Evolutionary conservation across 2,113 vertebrate species (phyloP), one percentile per base, ranked within the genome.

Genomic region (Arothron firmamentum): DNA sequence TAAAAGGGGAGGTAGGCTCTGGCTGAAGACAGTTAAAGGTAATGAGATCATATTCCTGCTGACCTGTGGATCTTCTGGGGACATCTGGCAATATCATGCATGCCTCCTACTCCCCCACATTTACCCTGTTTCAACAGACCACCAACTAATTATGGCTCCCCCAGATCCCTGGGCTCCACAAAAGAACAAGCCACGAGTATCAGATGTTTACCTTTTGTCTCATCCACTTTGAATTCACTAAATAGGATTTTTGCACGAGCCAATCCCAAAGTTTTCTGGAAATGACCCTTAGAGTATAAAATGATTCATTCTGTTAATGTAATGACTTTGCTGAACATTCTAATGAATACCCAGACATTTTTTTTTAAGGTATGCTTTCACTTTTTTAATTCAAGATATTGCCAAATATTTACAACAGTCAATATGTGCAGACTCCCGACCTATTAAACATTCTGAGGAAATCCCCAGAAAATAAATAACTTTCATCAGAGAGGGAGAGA

Each of bases 391-490:
- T 98, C 92, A 93, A 94, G 91, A 92, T 92, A 94, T 93, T 94
- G 93, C 90, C 93, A 94, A 78, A 90, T 96, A 97, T 97, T 93
- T 97, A 97, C 96, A 97, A 92, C 90, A 93, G 91, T 94, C 92
- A 81, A 90, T 94, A 94, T 94, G 93, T 90, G 92, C 92, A 94
- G 93, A 95, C 93, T 91, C 91, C 92, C 89, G 90, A 93, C 96
- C 92, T 91, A 91, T 92, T 90, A 72, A 93, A 92, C 93, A 93
- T 93, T 92, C 88, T 92, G 93, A 90, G 87, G 91, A 90, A 92
- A 10, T 18, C 25, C 25, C 52, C 52, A 93, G 94, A 96, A 96
- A 99, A 99, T 99, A 98, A 99, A 99, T 98, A 97, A 68, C 89
- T 90, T 91, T 93, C 90, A 92, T 86, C 81, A 65, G 69, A 78